Percentiles rank a stretch among this genome's conserved stretches.
Evolutionary conservation across 2,888 invertebrate genomes (phyloP).

Genomic region (Altica lythri): DNA sequence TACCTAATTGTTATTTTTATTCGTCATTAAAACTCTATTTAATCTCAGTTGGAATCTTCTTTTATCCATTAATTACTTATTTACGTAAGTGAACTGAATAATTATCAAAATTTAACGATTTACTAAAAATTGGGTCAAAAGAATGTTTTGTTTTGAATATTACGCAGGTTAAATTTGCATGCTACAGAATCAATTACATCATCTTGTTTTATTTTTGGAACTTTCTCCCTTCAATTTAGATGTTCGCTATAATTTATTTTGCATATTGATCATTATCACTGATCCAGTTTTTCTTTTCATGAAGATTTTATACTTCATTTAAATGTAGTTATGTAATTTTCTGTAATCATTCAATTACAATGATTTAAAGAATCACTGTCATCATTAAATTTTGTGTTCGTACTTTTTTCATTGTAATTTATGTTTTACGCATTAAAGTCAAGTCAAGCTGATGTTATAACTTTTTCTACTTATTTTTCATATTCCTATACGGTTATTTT

Average conservation of each 20-base stretch:
- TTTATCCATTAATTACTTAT: constrained; percentile 8
- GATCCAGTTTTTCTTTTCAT: constrained; percentile 20
- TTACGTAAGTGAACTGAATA: constrained; percentile 4
- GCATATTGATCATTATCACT: constrained; percentile 23
- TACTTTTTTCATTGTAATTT: neutral
- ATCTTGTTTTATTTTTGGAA: constrained; percentile 23
- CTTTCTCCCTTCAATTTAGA: constrained; percentile 25
- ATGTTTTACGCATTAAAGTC: neutral
- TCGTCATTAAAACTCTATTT: no score
- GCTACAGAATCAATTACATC: constrained; percentile 15
- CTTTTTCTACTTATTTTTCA: constrained; percentile 20
- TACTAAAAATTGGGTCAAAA: constrained; percentile 19
- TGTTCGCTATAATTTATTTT: constrained; percentile 19
- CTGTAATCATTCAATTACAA: constrained; percentile 17
- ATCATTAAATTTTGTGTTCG: neutral
- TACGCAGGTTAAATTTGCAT: constrained; percentile 18
- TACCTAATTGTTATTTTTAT: no score
- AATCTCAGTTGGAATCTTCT: no score
- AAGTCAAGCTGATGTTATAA: constrained; percentile 14
- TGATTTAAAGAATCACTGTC: constrained; percentile 5
- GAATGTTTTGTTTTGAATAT: constrained; percentile 21
- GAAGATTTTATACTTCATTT: constrained; percentile 10
- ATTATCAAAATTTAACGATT: constrained; percentile 12
- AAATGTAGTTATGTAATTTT: constrained; percentile 16
- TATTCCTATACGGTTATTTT: no score